These are phyloP conservation scores for Mimumesa dahlbomi DNA, from an alignment of 2,888 invertebrate species.

Conservation along the genomic window DNA sequence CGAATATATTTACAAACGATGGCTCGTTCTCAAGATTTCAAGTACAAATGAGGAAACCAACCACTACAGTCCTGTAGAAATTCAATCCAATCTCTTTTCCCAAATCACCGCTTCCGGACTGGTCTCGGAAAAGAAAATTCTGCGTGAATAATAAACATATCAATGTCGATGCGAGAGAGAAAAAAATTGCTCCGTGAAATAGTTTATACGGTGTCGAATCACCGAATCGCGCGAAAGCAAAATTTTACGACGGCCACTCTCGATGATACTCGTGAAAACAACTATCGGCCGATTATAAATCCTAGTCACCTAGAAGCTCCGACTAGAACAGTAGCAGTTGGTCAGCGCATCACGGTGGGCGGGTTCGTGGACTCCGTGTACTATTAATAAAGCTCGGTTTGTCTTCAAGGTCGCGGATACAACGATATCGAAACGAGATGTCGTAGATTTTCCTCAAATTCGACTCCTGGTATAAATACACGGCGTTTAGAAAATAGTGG, in stretches of 20 bases:
- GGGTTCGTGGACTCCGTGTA: constrained; percentile 63
- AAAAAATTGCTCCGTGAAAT: neutral
- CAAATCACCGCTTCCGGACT: too few species aligned
- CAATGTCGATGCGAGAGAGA: neutral
- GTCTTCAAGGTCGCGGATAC: constrained; percentile 69
- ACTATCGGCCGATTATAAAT: constrained; percentile 26
- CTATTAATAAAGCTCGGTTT: constrained; percentile 73
- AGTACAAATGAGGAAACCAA: too few species aligned
- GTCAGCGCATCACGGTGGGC: constrained; percentile 51
- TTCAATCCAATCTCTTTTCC: too few species aligned
- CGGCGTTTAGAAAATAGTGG: constrained; percentile 46
- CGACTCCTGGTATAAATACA: constrained; percentile 64
- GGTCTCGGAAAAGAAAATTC: neutral
- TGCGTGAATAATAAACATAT: neutral
- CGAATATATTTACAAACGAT: too few species aligned
- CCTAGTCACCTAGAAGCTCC: constrained; percentile 15
- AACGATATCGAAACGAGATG: constrained; percentile 41
- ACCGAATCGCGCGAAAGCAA: neutral
- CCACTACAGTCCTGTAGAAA: too few species aligned
- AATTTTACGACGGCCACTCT: constrained; percentile 29
- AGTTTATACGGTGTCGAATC: neutral
- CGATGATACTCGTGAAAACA: constrained; percentile 17
- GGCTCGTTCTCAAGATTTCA: too few species aligned
- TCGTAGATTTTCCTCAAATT: constrained; percentile 49
- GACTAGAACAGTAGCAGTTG: constrained; percentile 17